These are phyloP conservation scores for Mechanitis messenoides DNA, from an alignment of 2,888 invertebrate genomes.

Conservation along the genomic window DNA sequence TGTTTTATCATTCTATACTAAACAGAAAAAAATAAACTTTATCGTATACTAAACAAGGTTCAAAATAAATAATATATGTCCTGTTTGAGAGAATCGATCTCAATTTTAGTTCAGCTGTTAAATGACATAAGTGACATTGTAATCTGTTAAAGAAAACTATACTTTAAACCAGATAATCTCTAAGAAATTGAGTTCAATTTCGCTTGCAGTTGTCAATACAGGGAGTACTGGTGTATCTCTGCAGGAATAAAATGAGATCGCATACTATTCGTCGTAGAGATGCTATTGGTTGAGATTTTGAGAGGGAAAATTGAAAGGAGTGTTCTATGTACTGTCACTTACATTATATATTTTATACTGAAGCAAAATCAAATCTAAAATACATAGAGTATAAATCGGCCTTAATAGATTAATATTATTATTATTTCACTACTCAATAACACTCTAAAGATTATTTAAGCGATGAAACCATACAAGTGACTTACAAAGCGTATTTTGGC, in stretches of 20 bases:
- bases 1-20: conserved; percentile 54
- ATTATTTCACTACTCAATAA: too few species aligned
- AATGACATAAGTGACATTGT: conserved; percentile 41
- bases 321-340: conserved; percentile 3
- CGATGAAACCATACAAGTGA: not conserved
- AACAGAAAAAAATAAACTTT: conserved; percentile 37
- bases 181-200: conserved; percentile 26
- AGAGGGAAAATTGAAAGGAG: conserved; percentile 29
- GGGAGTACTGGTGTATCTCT: conserved; percentile 60
- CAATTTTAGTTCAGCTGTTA: conserved; percentile 36
- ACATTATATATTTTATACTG: not conserved
- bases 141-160: conserved; percentile 29
- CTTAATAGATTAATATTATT: not conserved
- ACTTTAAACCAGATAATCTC: conserved; percentile 29
- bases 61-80: conserved; percentile 28
- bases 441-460: not conserved
- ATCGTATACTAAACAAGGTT: conserved; percentile 6
- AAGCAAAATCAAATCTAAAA: not conserved
- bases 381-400: not conserved
- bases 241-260: conserved; percentile 57
- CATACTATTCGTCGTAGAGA: conserved; percentile 40
- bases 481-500: not conserved
- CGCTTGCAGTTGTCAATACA: conserved; percentile 35
- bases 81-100: conserved; percentile 73
- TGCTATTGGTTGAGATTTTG: conserved; percentile 52